Evolutionary conservation across 2,797 vertebrate species (phyloP), one percentile per base, ranked within the genome.

Genomic region (Tiaroga cobitis): DNA sequence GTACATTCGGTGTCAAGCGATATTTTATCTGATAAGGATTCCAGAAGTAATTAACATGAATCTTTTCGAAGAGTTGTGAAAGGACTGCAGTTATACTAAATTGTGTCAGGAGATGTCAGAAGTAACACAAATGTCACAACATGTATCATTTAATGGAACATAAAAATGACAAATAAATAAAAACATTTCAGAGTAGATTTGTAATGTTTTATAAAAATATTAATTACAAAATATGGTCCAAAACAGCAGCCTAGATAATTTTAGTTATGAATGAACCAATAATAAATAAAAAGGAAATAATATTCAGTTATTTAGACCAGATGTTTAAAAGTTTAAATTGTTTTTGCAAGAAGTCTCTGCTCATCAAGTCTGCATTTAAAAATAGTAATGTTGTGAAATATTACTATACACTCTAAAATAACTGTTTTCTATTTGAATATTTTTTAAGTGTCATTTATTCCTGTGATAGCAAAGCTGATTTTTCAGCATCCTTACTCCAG

Each of bases 11-110:
- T 70, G 63, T 72, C 59, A 79, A 83, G 74, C 34, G 54, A 65
- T 80, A 43, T 65, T 75, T 56, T 32, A 81, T 87, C 21, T 84
- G 51, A 87, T 51, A 69, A 77, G 32, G 78, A 29, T 61, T 43
- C n/a, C n/a, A 21, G 13, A 69, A 34, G 54, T 61, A 75, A 82
- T 61, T 29, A 68, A 9, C 21, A 1, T 65, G 19, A 39, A 11
- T 10, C 2, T 73, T 32, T 46, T 46, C 13, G 5, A 56, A 32
- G 10, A 68, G 41, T 39, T 69, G 21, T 54, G 32, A 32, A 61
- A 63, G 11, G 24, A 29, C 56, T 43, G 15, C 34, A 77, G 51
- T 41, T 39, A 7, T 39, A 39, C n/a, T 59, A 19, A 77, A 77
- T n/a, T 37, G 4, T 1, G 4, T 15, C 34, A 43, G n/a, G 4